Evolutionary conservation across 2,797 vertebrate species (phyloP), one percentile per base, ranked within the genome.

Genomic region (Coccyzus lansbergi): DNA sequence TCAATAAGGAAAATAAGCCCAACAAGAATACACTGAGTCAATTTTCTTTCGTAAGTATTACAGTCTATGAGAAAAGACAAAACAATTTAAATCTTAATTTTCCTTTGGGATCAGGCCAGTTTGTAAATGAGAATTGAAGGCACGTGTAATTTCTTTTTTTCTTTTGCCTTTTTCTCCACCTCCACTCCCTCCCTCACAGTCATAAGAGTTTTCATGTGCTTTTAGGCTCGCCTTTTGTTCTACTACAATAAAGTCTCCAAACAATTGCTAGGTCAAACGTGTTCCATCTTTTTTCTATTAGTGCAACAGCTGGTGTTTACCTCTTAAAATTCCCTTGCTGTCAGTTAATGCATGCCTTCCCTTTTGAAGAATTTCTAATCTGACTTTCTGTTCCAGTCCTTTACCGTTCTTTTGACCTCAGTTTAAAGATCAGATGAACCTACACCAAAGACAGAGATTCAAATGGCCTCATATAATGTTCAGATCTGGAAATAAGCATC

Each of bases 261-360:
- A 79, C 29, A 88, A 86, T 56, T 90, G 28, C 88, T 63, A 91
- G 91, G 93, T 94, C 80, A 86, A 82, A 76, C 49, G 22, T 59
- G 29, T 56, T 93, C 38, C 1, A 0, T 69, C 89, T 93, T 95
- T 80, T 58, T 92, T 90, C 59, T 72, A 46, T 86, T 79, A 92
- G 52, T 16, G 21, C 6, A 79, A 77, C 86, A 96, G 86, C 83
- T 94, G 86, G 70, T 83, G 48, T 53, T 84, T 42, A 19, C 75
- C 90, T 93, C 44, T 79, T 84, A 76, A 94, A 96, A 94, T 79
- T 90, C 74, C 48, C 93, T 90, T 56, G 60, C 48, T 86, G 51
- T 72, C 86, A 93, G 56, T 31, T 67, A 86, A 74, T 40, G 51
- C 51, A 55, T 63, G 48, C 68, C 4, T 12, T 74, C 49, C 55